These are phyloP conservation scores for Argopecten irradians DNA, from an alignment of 1,140 invertebrate genomes.

Conservation along the genomic window DNA sequence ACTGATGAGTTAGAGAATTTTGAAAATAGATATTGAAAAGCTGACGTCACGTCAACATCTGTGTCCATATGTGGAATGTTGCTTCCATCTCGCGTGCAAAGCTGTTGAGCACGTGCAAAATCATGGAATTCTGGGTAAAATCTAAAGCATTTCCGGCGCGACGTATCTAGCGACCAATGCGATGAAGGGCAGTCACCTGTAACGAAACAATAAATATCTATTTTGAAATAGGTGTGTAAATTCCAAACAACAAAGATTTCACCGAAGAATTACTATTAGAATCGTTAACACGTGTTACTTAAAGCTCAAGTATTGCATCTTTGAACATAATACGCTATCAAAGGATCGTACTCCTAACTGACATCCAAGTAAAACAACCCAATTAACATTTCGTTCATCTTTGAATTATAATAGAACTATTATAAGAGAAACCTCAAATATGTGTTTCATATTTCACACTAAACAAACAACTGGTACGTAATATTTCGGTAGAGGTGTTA, in stretches of 20 bases:
- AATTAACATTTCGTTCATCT: background rate
- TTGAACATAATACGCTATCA: background rate
- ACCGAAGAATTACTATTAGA: background rate
- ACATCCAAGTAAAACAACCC: background rate
- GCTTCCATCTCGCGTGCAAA: background rate
- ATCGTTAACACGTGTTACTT: background rate
- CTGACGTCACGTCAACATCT: background rate
- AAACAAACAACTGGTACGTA: background rate
- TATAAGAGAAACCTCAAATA: background rate
- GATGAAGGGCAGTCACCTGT: background rate
- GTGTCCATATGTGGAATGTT: background rate
- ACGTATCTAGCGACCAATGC: background rate
- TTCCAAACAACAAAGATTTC: background rate
- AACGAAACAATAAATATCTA: background rate
- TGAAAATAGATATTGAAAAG: background rate
- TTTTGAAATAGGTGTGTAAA: background rate
- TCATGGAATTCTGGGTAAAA: constrained; percentile 1
- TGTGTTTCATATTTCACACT: background rate
- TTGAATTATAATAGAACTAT: background rate
- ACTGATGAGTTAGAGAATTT: background rate
- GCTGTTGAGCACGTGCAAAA: background rate
- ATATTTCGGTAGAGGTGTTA: no score
- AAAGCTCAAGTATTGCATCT: background rate
- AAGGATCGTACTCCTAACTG: background rate
- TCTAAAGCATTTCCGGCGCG: background rate